These are phyloP conservation scores for Cyprinodon variegatus DNA, from an alignment of 2,113 vertebrate genomes.

Conservation along the genomic window DNA sequence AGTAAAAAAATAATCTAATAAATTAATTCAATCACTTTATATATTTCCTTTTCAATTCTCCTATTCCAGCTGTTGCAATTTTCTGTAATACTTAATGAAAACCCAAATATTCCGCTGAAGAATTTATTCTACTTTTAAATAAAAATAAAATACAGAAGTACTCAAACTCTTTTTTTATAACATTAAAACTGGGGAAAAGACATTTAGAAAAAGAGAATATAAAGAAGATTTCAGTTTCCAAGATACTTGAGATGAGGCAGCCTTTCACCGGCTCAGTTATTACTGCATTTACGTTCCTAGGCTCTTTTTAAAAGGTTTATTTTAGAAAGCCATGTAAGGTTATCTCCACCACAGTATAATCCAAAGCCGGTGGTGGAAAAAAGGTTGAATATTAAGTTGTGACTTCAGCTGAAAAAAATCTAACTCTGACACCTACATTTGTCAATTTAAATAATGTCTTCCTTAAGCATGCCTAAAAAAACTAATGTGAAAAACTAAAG, in stretches of 20 bases:
- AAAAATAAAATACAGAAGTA: not conserved
- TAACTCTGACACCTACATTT: slow-evolving; percentile 30
- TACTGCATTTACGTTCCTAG: slow-evolving; percentile 35
- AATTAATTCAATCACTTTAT: no score
- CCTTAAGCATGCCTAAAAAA: slow-evolving; percentile 36
- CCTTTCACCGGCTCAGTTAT: slow-evolving; percentile 33
- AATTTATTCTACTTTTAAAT: not conserved
- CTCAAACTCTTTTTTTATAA: slow-evolving; percentile 7
- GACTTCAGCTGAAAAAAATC: slow-evolving; percentile 48
- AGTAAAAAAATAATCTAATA: no score
- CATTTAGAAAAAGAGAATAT: not conserved
- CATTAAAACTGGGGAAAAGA: not conserved
- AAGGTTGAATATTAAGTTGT: slow-evolving; percentile 32
- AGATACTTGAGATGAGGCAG: slow-evolving; percentile 26
- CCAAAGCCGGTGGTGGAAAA: slow-evolving; percentile 51
- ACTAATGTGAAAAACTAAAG: not conserved
- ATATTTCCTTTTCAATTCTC: no score
- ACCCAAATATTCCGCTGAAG: not conserved
- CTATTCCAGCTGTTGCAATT: no score
- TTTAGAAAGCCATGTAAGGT: slow-evolving; percentile 64
- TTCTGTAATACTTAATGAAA: no score
- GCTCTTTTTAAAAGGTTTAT: slow-evolving; percentile 54
- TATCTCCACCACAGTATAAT: slow-evolving; percentile 64
- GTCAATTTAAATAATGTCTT: slow-evolving; percentile 33
- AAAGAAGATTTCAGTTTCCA: slow-evolving; percentile 10